Conservation (phyloP, 1,140 invertebrate species). For the Hyposmocoma kahamanoa region DNA sequence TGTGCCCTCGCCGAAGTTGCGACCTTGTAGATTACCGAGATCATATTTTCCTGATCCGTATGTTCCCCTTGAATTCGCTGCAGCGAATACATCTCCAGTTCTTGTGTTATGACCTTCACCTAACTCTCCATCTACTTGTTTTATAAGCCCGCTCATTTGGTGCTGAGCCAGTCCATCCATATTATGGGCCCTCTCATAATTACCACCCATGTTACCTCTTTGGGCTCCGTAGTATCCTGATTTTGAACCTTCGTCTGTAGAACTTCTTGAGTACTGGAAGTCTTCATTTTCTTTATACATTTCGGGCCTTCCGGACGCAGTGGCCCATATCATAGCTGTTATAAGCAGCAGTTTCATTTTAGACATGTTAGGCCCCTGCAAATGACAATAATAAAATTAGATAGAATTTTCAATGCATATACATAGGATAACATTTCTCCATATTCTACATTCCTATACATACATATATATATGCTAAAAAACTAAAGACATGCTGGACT, state of each 20-base stretch:
- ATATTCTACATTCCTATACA: too few relatives aligned
- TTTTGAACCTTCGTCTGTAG: slow-evolving; percentile 55
- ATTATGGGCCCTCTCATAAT: slow-evolving; percentile 66
- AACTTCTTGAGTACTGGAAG: slow-evolving; percentile 67
- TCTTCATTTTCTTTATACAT: slow-evolving; percentile 67
- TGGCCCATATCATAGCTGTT: slow-evolving; percentile 28
- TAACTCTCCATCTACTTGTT: slow-evolving; percentile 56
- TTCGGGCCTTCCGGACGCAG: slow-evolving; percentile 53
- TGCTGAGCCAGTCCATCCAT: slow-evolving; percentile 63
- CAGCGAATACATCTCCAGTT: slow-evolving; percentile 53
- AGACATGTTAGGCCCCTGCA: background rate
- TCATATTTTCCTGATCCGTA: slow-evolving; percentile 53
- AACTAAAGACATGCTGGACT: too few relatives aligned
- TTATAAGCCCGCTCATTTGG: slow-evolving; percentile 60
- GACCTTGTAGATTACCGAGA: slow-evolving; percentile 44
- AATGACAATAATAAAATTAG: background rate
- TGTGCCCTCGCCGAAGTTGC: slow-evolving; percentile 48
- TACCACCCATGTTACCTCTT: slow-evolving; percentile 69
- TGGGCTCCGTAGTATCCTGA: slow-evolving; percentile 64
- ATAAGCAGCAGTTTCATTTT: slow-evolving; percentile 50
- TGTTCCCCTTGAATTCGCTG: slow-evolving; percentile 57
- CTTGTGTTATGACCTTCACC: slow-evolving; percentile 49
- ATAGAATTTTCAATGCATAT: too few relatives aligned
- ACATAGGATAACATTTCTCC: too few relatives aligned
- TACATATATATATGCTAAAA: too few relatives aligned